These are phyloP conservation scores for Heliconius nattereri DNA, from an alignment of 1,140 invertebrate species.

Conservation along the genomic window DNA sequence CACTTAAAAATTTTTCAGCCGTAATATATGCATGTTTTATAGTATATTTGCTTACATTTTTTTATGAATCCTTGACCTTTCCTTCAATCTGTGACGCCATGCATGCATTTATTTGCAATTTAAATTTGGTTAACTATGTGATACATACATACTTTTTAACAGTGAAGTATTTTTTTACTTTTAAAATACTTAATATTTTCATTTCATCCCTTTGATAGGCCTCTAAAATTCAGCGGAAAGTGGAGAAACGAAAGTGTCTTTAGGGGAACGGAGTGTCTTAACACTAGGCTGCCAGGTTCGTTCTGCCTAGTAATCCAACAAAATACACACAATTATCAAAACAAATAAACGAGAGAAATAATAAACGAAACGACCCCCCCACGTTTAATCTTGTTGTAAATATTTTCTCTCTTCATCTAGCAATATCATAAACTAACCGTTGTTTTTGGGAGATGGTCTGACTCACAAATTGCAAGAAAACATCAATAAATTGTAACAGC, in stretches of 20 bases:
- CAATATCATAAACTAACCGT: slow-evolving; percentile 33
- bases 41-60: slow-evolving; percentile 24
- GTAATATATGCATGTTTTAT: slow-evolving; percentile 19
- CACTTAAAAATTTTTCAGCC: neutral
- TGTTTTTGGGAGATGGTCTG: slow-evolving; percentile 10
- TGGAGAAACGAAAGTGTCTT: too few species aligned
- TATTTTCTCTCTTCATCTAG: slow-evolving; percentile 24
- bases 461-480: slow-evolving; percentile 42
- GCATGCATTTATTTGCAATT: neutral
- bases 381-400: neutral
- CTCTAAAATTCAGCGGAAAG: too few species aligned
- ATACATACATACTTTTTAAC: too few species aligned
- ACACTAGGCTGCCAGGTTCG: too few species aligned
- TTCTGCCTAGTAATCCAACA: too few species aligned
- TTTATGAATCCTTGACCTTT: slow-evolving; percentile 24
- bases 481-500: slow-evolving; percentile 38
- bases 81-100: neutral
- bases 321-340: neutral
- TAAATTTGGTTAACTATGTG: neutral
- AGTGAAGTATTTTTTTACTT: too few species aligned
- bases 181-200: too few species aligned
- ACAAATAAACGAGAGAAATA: neutral
- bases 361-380: neutral
- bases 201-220: too few species aligned
- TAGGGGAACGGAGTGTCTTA: too few species aligned